Evolutionary conservation across 2,797 vertebrate genomes (phyloP), one percentile per base, ranked within the genome.

Genomic region (Hozukius guyotensis): DNA sequence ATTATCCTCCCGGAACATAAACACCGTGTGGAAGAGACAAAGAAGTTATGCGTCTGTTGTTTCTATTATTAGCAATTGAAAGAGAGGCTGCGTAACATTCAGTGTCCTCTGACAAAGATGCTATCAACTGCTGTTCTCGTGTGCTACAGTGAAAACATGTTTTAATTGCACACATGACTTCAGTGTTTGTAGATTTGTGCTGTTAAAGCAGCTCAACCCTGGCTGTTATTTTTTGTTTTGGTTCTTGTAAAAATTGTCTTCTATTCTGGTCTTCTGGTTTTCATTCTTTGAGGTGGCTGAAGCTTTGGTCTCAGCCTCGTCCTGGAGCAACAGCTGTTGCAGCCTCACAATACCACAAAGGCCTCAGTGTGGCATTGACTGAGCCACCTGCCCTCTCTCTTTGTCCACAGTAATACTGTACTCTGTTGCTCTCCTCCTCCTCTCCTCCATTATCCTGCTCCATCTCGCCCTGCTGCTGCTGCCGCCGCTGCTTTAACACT

Each of bases 371-470:
- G 90, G 90, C 88, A 90, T 90, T 92, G 92, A 90, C 81, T 46
- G 81, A 86, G 89, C 90, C 94, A 95, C 90, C 94, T 94, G 92
- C 89, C 91, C 85, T 82, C 79, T 72, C 82, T 86, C 88, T 93
- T 94, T 93, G 89, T 94, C 84, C 79, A 55, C 87, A 72, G 82
- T 68, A 86, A 89, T 32, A 92, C 90, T 88, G 90, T 88, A 83
- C 83, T 87, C 78, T 52, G 38, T 25, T 27, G 62, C 84, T 81
- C 85, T 83, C 82, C 79, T 88, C 83, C 82, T 83, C 63, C 86
- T 81, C 88, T 55, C 66, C 75, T 82, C 77, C 75, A 80, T 87
- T 84, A 80, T 89, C 83, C 74, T 59, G 66, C 80, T 87, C 78
- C 83, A 86, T 90, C 86, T 79, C 60, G 25, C 76, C 81, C 63